These are phyloP conservation scores for Hydrolagus affinis DNA, from an alignment of 2,113 vertebrate genomes.

Conservation along the genomic window DNA sequence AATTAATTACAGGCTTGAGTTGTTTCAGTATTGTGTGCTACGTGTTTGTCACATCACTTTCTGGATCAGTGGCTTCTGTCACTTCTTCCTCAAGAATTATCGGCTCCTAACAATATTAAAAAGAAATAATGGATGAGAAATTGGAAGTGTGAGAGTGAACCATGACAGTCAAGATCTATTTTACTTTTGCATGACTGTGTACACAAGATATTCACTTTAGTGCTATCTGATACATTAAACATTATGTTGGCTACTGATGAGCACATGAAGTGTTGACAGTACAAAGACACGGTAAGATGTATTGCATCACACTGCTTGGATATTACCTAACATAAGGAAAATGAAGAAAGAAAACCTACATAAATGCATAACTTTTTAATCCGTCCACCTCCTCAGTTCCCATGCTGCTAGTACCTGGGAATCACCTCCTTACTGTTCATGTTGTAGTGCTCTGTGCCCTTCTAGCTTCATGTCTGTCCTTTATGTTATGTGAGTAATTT, in stretches of 20 bases:
- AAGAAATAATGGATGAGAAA: constrained; percentile 49
- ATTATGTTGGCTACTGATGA: constrained; percentile 2
- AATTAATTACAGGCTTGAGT: constrained; percentile 71
- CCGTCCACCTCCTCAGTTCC: neutral
- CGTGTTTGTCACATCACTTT: constrained; percentile 58
- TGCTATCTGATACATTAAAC: constrained; percentile 14
- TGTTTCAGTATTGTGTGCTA: constrained; percentile 52
- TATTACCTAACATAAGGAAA: neutral
- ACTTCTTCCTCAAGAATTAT: constrained; percentile 58
- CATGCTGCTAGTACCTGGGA: neutral
- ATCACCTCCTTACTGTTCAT: neutral
- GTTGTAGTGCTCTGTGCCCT: neutral
- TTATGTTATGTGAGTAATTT: neutral
- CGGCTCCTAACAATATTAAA: constrained; percentile 50
- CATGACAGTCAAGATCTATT: constrained; percentile 43
- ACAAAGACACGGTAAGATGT: neutral
- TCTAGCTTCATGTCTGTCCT: neutral
- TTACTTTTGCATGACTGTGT: constrained; percentile 43
- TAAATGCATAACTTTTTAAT: neutral
- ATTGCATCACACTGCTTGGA: neutral
- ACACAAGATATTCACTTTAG: constrained; percentile 38
- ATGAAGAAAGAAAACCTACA: neutral
- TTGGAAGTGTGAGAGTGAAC: constrained; percentile 42
- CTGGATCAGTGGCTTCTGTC: constrained; percentile 51
- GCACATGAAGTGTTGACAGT: neutral